A percentile compares a stretch with the other conserved stretches of the same genome.
phyloP scores from a whole-genome alignment of 2,888 invertebrate genomes.

The Philereme transversata region DNA sequence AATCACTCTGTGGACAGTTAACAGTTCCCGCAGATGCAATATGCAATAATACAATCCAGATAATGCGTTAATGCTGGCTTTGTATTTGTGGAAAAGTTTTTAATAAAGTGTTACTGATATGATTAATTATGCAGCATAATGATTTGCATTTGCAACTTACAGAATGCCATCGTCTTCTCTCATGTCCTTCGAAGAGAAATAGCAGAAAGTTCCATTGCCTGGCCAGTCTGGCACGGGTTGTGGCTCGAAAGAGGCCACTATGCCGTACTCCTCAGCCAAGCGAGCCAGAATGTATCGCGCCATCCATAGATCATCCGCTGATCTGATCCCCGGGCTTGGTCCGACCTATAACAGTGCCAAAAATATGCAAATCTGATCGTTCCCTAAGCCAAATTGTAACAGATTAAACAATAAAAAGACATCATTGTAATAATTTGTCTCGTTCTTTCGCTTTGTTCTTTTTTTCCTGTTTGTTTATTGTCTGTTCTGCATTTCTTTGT shows the following conservation, averaged over 20 bases:
- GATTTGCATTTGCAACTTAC: slow-evolving; percentile 49
- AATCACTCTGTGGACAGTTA: slow-evolving; percentile 86
- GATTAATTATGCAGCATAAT: background rate
- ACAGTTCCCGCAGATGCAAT: background rate
- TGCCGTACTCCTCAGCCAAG: slow-evolving; percentile 94
- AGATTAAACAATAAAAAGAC: background rate
- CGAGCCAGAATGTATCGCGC: slow-evolving; percentile 92
- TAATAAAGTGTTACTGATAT: too few relatives aligned
- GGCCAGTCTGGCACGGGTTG: slow-evolving; percentile 94
- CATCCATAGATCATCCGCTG: slow-evolving; percentile 95
- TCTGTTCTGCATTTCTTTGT: too few relatives aligned
- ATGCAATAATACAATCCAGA: background rate
- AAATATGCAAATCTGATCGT: slow-evolving; percentile 39
- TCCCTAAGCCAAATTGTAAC: background rate
- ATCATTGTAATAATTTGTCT: background rate
- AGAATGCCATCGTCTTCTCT: slow-evolving; percentile 91
- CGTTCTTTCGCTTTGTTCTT: background rate
- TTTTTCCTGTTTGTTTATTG: too few relatives aligned
- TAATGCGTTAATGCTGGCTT: background rate
- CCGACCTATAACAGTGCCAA: slow-evolving; percentile 87
- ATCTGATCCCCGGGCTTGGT: slow-evolving; percentile 92
- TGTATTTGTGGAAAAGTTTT: slow-evolving; percentile 6
- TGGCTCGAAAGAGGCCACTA: slow-evolving; percentile 87
- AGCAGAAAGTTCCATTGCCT: slow-evolving; percentile 93
- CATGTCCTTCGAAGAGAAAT: slow-evolving; percentile 95